phyloP scores from a whole-genome alignment of 1,140 invertebrate genomes.

The Cherax quadricarinatus region DNA sequence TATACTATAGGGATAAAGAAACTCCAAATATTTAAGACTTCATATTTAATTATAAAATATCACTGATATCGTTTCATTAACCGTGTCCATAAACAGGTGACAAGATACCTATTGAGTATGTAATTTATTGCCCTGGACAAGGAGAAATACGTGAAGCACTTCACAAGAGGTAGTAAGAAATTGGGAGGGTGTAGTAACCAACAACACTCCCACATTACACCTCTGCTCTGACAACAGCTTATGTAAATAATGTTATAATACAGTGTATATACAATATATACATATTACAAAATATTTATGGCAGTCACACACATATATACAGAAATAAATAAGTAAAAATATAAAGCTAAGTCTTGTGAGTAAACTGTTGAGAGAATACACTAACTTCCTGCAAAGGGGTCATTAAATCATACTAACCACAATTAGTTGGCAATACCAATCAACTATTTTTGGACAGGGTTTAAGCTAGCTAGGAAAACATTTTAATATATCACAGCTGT shows the following conservation, averaged over 20 bases:
- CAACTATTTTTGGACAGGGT: constrained; percentile 61
- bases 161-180: background rate
- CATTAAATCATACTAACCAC: background rate
- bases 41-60: background rate
- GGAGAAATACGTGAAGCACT: background rate
- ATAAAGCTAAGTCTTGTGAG: background rate
- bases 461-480: constrained; percentile 16
- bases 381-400: background rate
- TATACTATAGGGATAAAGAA: constrained; percentile 28
- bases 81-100: constrained; percentile 64
- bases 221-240: background rate
- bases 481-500: constrained; percentile 64
- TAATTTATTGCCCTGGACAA: background rate
- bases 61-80: background rate
- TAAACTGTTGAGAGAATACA: background rate
- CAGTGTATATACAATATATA: background rate
- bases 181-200: background rate
- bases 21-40: background rate
- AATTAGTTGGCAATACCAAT: constrained; percentile 5
- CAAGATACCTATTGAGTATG: constrained; percentile 10
- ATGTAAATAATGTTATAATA: background rate
- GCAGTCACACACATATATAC: background rate
- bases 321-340: background rate
- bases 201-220: background rate
- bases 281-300: background rate